Percentiles rank a stretch among this genome's conserved stretches.
These are phyloP conservation scores for Oreochromis niloticus DNA, from an alignment of 2,113 vertebrate genomes.

Conservation along the genomic window DNA sequence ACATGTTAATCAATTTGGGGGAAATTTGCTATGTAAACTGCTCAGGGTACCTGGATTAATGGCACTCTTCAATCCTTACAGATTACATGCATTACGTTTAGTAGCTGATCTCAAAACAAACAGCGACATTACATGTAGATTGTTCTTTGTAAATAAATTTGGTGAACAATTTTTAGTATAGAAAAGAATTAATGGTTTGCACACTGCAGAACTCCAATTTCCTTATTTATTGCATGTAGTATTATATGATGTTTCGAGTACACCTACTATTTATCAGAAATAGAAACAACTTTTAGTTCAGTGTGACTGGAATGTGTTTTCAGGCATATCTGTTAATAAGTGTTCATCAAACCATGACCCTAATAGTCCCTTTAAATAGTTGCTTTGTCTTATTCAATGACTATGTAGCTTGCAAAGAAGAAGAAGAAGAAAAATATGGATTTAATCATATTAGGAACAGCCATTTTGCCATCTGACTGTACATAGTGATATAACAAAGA, in stretches of 20 bases:
- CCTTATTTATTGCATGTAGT: neutral
- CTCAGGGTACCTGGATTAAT: neutral
- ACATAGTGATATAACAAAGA: neutral
- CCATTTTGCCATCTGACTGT: neutral
- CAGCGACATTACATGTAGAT: neutral
- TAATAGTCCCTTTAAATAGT: neutral
- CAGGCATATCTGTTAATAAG: neutral
- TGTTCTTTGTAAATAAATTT: neutral
- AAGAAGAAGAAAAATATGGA: neutral
- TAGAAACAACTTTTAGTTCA: neutral
- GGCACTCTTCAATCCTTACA: neutral
- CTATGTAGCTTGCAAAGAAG: neutral
- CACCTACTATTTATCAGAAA: neutral
- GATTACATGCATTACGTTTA: neutral
- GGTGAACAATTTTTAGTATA: neutral
- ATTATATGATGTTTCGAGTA: neutral
- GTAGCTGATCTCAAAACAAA: neutral
- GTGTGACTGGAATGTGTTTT: neutral
- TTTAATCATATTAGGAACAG: neutral
- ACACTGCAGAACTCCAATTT: neutral
- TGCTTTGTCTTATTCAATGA: neutral
- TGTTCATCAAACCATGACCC: neutral
- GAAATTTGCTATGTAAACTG: neutral
- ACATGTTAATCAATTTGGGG: neutral
- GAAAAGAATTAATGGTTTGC: neutral